Percentiles rank a stretch among this genome's conserved stretches.
These are phyloP conservation scores for Falco cherrug DNA, from an alignment of 2,797 vertebrate species.

Conservation along the genomic window DNA sequence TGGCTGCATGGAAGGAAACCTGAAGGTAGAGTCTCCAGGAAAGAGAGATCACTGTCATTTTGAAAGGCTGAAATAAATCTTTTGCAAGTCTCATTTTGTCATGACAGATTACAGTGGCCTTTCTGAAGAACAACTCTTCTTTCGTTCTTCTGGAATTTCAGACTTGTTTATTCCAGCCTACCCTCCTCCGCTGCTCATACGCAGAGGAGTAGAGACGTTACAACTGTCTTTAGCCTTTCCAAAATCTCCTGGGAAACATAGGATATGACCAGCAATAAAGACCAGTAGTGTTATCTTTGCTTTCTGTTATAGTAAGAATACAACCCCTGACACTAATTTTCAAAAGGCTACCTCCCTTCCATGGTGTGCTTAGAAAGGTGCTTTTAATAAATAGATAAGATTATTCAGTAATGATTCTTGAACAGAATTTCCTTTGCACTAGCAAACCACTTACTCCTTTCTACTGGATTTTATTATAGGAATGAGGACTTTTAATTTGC, in stretches of 20 bases:
- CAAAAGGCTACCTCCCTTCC: not conserved
- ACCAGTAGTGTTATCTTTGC: not conserved
- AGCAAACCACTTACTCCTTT: not conserved
- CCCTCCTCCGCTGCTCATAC: not conserved
- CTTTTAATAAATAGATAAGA: not conserved
- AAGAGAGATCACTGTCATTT: not conserved
- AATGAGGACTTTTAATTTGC: not conserved
- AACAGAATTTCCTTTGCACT: not conserved
- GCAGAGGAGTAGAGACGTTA: not conserved
- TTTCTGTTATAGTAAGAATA: not conserved
- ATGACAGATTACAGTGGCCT: not conserved
- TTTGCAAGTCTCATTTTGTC: not conserved
- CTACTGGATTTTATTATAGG: not conserved
- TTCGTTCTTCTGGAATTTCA: not conserved
- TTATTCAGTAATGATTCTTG: not conserved
- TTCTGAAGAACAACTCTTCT: not conserved
- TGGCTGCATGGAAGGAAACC: not conserved
- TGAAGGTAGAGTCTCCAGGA: not conserved
- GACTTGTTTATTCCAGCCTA: not conserved
- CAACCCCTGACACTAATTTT: not conserved
- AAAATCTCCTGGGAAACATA: not conserved
- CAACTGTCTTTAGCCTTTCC: not conserved
- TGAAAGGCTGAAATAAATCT: not conserved
- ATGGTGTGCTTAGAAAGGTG: not conserved
- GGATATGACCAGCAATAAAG: not conserved